A percentile compares a stretch with the other conserved stretches of the same genome.
phyloP scores from a whole-genome alignment of 2,113 vertebrate species.

The Eretmochelys imbricata region DNA sequence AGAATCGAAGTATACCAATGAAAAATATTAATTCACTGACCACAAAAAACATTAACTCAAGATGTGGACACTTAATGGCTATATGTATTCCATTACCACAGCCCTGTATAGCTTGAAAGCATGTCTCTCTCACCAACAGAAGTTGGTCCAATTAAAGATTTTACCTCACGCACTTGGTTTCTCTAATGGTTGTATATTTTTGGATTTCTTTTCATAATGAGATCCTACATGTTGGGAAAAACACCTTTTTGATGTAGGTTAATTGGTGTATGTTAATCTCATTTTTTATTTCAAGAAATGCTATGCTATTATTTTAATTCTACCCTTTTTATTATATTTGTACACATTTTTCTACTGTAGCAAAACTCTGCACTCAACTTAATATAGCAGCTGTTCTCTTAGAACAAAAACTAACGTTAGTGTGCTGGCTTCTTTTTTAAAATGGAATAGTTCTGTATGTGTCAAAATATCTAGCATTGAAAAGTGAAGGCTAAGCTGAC shows the following conservation, averaged over 20 bases:
- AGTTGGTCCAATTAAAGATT: background rate
- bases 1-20: constrained; percentile 17
- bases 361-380: constrained; percentile 70
- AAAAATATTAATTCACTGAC: background rate
- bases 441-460: background rate
- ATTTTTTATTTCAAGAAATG: background rate
- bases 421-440: constrained; percentile 53
- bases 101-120: background rate
- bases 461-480: background rate
- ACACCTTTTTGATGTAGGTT: background rate
- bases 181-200: background rate
- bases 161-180: background rate
- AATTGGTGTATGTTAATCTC: background rate
- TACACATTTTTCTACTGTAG: constrained; percentile 64
- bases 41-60: background rate
- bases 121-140: background rate
- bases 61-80: background rate
- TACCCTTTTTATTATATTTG: background rate
- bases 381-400: constrained; percentile 51
- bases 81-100: background rate
- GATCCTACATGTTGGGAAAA: background rate
- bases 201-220: background rate
- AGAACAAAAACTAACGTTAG: constrained; percentile 67
- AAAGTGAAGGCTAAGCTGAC: background rate
- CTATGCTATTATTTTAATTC: background rate